Base-by-base conservation (phyloP, 1,140 invertebrate genomes). In the Apis florea region DNA sequence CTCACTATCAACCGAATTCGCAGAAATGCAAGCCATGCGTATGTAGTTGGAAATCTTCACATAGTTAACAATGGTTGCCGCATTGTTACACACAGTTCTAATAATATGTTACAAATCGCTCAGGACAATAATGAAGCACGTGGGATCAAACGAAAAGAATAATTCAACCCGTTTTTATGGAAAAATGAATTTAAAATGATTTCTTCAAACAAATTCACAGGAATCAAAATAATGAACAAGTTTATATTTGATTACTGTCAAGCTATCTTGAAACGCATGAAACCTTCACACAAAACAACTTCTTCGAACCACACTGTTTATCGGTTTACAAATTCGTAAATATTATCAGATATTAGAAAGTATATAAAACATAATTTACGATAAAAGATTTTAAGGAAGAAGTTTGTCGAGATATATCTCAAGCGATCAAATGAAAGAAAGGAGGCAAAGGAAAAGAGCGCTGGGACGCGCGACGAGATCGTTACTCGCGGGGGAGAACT, bases 401-500 rank as follows among this genome's bases (percentile, higher is more conserved):
- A 49, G 51, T 21, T 51, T 17, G 40, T 54, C 21, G 31, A 47
- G 59, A 49, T 11, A 19, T 54, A 19, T 31, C 11, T 26, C 53
- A 19, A 51, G 8, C 40, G 68, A 61, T 24, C 1, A 77, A 64
- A 78, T 49, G 56, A 56, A 58, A 64, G 47, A n/a, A 54, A 51
- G 56, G 59, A 40, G 58, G 58, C 19, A 59, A 56, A 68, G n/a
- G 54, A 75, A 72, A 56, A 63, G 56, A 58, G n/a, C 64, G 68
- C 61, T 64, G 54, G 61, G 76, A 76, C 78, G 79, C 79, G 71
- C 71, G 24, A 83, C 54, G 54, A 54, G 58, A 67, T 85, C 74
- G 67, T 82, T 84, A 68, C 66, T 72, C 64, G 79, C 85, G 76
- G 71, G 71, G 86, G 82, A 85, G 91, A 93, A 92, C 93, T 94